Evolutionary conservation across 2,797 vertebrate species (phyloP).

Genomic region (Epinephelus malabaricus): DNA sequence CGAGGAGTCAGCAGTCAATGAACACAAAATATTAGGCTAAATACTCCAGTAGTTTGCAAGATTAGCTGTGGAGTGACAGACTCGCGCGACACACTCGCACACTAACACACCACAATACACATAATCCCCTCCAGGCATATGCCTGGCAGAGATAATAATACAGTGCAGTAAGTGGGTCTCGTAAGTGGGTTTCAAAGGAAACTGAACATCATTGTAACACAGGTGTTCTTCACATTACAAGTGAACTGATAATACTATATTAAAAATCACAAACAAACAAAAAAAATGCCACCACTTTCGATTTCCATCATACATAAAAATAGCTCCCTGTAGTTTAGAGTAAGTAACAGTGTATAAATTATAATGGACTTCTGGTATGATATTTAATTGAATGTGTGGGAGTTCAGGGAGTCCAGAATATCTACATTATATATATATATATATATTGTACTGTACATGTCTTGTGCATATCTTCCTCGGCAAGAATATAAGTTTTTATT

Average conservation of each 20-base stretch:
- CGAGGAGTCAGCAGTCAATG: no score
- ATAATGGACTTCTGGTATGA: neutral
- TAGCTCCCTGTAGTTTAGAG: neutral
- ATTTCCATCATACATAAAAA: neutral
- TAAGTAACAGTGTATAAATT: neutral
- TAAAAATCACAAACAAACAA: neutral
- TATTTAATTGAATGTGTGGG: neutral
- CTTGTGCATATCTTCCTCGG: neutral
- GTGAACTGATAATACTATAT: no score
- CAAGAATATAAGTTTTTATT: neutral
- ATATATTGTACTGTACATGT: neutral
- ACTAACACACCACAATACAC: no score
- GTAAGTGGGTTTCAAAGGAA: neutral
- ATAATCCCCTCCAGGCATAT: no score
- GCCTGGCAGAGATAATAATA: neutral
- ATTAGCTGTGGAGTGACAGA: no score
- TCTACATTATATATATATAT: no score
- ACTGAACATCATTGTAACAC: neutral
- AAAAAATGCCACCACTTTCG: neutral
- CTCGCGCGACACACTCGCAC: no score
- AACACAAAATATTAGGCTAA: no score
- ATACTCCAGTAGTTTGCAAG: no score
- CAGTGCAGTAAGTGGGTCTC: neutral
- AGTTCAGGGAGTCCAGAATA: neutral
- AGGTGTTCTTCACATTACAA: neutral